Conservation (phyloP, 2,888 invertebrate species). For the Gasteruption jaculator region DNA sequence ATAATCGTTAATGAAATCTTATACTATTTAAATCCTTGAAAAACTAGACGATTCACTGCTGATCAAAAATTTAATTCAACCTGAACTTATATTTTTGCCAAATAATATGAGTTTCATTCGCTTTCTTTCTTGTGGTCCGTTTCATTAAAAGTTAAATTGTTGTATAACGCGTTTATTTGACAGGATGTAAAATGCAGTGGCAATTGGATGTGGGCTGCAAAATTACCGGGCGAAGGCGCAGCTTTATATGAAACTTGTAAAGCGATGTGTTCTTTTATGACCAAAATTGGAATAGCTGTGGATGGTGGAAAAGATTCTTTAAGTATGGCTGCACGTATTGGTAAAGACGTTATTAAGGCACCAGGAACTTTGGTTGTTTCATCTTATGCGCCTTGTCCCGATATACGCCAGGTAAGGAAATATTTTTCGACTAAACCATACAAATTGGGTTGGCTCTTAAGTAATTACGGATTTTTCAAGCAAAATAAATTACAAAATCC, state of each 20-base stretch:
- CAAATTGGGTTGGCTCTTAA: no score
- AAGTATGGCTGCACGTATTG: constrained; percentile 92
- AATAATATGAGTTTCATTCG: no score
- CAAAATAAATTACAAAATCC: no score
- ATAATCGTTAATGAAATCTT: no score
- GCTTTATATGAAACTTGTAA: constrained; percentile 80
- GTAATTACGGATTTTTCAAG: no score
- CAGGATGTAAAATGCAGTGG: constrained; percentile 96
- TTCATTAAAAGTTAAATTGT: no score
- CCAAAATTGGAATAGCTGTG: constrained; percentile 77
- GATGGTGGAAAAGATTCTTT: constrained; percentile 98
- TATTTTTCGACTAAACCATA: background rate
- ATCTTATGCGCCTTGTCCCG: constrained; percentile 91
- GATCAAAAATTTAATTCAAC: no score
- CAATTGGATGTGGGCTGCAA: constrained; percentile 99
- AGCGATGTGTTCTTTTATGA: constrained; percentile 85
- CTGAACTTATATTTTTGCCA: no score
- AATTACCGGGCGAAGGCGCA: constrained; percentile 88
- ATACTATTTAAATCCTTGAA: no score
- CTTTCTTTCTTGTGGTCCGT: no score
- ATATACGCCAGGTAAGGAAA: constrained; percentile 63
- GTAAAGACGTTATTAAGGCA: constrained; percentile 65
- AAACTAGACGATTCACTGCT: no score
- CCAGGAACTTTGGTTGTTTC: constrained; percentile 94
- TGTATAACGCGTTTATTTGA: no score